Evolutionary conservation across 2,113 vertebrate genomes (phyloP), one percentile per base, ranked within the genome.

Genomic region (Pyxicephalus adspersus): DNA sequence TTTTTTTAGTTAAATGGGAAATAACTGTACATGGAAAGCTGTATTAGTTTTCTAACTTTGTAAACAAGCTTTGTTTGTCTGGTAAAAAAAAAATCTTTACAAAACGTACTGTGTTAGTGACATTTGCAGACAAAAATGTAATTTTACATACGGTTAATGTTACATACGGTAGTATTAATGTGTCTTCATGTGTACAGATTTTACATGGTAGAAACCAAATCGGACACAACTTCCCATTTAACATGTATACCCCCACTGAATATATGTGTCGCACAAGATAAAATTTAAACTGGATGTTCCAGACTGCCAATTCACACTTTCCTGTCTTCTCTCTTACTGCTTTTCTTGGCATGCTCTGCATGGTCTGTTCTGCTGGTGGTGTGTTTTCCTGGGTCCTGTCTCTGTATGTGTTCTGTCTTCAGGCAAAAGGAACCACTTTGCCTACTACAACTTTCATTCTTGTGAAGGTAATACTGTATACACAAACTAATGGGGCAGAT

Each of bases 371-470:
- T 88, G 89, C 93, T 91, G 91, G 83, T 91, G 89, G 94, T 93
- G 94, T 95, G 93, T 95, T 93, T 94, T 92, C 90, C 94, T 93
- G 93, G 94, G 94, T 91, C 93, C 95, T 91, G 92, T 94, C 94
- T 94, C 93, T 96, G 94, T 89, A 87, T 77, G 26, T 67, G 90
- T 93, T 89, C 87, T 90, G 88, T 90, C 87, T 91, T 92, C 93
- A 98, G 97, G 96, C 92, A 95, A 96, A 94, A 95, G 97, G 94
- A 95, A 92, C 92, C 97, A 97, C 94, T 96, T 95, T 96, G 95
- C 95, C 95, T 96, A 94, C 97, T 96, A 95, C 96, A 89, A 89
- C 93, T 97, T 94, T 93, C 96, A 95, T 88, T 81, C 95, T 89
- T 92, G 93, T 0, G 95, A 97, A 99, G 97, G 97, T 94, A 93